Evolutionary conservation across 2,888 invertebrate species (phyloP).

Genomic region (Scaptomyza tumidula): DNA sequence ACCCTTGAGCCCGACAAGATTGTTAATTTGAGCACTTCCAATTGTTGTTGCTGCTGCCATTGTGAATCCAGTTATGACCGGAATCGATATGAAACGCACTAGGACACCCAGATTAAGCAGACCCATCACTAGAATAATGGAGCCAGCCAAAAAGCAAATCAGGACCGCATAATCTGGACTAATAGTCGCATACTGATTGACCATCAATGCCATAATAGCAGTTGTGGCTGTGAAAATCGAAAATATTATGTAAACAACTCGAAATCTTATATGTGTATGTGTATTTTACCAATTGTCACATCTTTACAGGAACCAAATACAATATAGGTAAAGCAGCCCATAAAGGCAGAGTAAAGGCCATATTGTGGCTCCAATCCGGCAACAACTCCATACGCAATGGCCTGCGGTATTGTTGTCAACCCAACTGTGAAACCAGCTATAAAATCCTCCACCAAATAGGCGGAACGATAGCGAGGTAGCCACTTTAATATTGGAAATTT

Average conservation of each 20-base stretch:
- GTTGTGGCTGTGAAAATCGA: conserved; percentile 89
- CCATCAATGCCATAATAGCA: conserved; percentile 94
- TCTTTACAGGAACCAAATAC: conserved; percentile 94
- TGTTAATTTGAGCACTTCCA: conserved; percentile 91
- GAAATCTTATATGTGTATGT: not conserved
- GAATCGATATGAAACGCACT: conserved; percentile 93
- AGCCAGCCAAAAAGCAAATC: conserved; percentile 90
- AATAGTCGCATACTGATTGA: conserved; percentile 88
- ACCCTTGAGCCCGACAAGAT: conserved; percentile 89
- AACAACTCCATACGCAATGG: conserved; percentile 92
- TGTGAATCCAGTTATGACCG: conserved; percentile 94
- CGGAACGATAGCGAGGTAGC: conserved; percentile 89
- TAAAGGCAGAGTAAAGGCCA: conserved; percentile 96
- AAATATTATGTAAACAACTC: not conserved
- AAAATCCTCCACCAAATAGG: conserved; percentile 89
- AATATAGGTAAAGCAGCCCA: conserved; percentile 96
- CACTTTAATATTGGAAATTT: conserved; percentile 90
- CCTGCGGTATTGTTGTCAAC: conserved; percentile 92
- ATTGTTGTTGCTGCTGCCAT: conserved; percentile 94
- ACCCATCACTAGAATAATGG: conserved; percentile 89
- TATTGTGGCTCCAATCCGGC: conserved; percentile 91
- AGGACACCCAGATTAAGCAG: conserved; percentile 92
- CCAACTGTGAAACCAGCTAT: conserved; percentile 94
- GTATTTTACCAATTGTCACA: conserved; percentile 89
- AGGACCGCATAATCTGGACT: conserved; percentile 90